phyloP scores from a whole-genome alignment of 2,797 vertebrate species.

The Notolepis coatsorum region DNA sequence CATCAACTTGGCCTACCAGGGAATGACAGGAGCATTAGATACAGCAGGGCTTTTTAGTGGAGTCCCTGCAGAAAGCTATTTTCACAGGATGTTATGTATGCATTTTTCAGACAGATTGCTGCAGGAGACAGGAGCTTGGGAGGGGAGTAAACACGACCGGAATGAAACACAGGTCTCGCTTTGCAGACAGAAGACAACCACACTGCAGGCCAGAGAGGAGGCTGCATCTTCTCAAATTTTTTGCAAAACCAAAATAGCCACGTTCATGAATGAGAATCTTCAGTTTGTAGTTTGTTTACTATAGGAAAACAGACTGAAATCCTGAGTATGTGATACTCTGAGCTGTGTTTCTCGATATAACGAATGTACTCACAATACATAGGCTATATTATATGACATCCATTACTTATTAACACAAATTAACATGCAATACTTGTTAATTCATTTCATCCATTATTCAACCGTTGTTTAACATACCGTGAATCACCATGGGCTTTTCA shows the following conservation, averaged over 20 bases:
- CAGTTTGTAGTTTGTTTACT: neutral
- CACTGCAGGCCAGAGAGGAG: conserved; percentile 36
- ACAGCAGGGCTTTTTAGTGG: conserved; percentile 64
- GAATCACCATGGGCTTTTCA: conserved; percentile 22
- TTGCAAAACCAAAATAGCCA: conserved; percentile 44
- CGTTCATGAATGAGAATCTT: conserved; percentile 25
- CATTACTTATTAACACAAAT: conserved; percentile 30
- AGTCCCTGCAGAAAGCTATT: conserved; percentile 76
- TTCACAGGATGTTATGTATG: conserved; percentile 78
- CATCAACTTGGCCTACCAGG: conserved; percentile 64
- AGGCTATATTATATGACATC: neutral
- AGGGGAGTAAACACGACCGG: conserved; percentile 66
- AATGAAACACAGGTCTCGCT: conserved; percentile 68
- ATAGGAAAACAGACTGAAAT: neutral
- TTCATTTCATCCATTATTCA: conserved; percentile 46
- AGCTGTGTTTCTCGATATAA: conserved; percentile 14
- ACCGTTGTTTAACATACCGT: conserved; percentile 48
- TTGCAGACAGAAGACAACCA: conserved; percentile 59
- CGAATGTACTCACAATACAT: neutral
- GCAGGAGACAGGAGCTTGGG: conserved; percentile 74
- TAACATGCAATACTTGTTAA: conserved; percentile 36
- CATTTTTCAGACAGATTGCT: conserved; percentile 79
- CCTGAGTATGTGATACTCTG: neutral
- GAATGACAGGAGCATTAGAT: conserved; percentile 75
- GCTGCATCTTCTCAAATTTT: conserved; percentile 36